Base-by-base conservation (phyloP, 2,888 invertebrate genomes). In the Drosophila rellima region DNA sequence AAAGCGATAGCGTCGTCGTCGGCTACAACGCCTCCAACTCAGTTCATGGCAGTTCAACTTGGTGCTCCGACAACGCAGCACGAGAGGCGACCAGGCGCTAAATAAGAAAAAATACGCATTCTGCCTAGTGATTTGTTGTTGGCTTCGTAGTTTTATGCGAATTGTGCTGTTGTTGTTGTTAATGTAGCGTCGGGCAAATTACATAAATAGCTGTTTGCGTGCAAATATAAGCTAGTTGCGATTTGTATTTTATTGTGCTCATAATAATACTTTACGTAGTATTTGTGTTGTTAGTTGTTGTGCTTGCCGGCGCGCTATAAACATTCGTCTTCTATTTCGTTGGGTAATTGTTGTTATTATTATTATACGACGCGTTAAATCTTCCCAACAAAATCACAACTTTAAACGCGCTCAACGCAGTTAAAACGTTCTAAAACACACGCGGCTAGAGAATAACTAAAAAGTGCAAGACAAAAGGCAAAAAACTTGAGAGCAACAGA, bases 31-130 rank as follows among this genome's bases (percentile, higher is more conserved):
- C 60, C 61, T 67, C 50, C 51, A 52, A 63, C 66, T 74, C 44
- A 67, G 85, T 85, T 85, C 85, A 85, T 74, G 85, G 85, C 88
- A 85, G 85, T 85, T 85, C 86, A 85, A 55, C 54, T 68, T 78
- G 70, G 69, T 55, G 81, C 66, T 67, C 65, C 82, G 88, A 70
- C 60, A 44, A 72, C 74, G 59, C 18, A 37, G 52, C 26, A 35
- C 63, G 60, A 65, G 74, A 74, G 65, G 56, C 57, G 51, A 70
- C 42, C 33, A 44, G 11, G 11, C 39, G 17, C 42, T 15, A 18
- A 54, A 51, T 18, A 47, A 62, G 29, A 54, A 39, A 15, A 67
- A 18, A 59, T 51, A 45, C 42, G 45, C 59, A 47, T 54, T 42
- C 39, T 48, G 54, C 29, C 33, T 44, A 44, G 54, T 77, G 54